These are phyloP conservation scores for Bostrychus sinensis DNA, from an alignment of 2,113 vertebrate genomes.

Conservation along the genomic window DNA sequence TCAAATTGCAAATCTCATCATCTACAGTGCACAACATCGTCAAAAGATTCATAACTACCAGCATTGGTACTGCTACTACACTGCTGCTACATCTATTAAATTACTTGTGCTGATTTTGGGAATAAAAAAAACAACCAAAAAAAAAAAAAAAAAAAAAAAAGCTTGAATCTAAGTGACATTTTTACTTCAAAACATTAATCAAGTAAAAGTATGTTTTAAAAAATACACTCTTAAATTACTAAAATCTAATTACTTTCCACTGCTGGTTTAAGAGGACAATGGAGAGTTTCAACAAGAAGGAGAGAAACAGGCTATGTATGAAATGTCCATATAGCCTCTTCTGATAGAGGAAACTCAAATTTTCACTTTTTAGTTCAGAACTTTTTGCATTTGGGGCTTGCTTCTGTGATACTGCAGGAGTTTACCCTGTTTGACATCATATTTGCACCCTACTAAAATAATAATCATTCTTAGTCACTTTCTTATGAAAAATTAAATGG, in stretches of 20 bases:
- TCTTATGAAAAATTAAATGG: constrained; percentile 3
- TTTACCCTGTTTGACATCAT: constrained; percentile 3
- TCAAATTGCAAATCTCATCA: too few species aligned
- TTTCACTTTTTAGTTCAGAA: neutral
- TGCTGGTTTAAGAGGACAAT: neutral
- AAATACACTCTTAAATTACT: neutral
- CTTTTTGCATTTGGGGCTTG: neutral
- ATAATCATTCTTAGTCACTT: constrained; percentile 1
- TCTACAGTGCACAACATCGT: too few species aligned
- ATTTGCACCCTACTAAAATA: constrained; percentile 7
- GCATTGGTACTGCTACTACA: too few species aligned
- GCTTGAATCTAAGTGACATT: too few species aligned
- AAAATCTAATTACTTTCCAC: too few species aligned
- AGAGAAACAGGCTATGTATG: neutral
- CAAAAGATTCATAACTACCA: too few species aligned
- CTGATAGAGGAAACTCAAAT: neutral
- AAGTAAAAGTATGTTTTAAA: neutral
- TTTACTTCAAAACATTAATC: too few species aligned
- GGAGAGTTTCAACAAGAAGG: neutral
- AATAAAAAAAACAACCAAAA: too few species aligned
- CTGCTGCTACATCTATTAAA: too few species aligned
- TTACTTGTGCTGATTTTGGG: too few species aligned
- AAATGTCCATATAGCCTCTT: neutral
- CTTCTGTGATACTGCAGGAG: neutral
- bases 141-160: too few species aligned